A percentile compares a stretch with the other conserved stretches of the same genome.
phyloP scores from a whole-genome alignment of 2,113 vertebrate genomes.

The Nestor notabilis region DNA sequence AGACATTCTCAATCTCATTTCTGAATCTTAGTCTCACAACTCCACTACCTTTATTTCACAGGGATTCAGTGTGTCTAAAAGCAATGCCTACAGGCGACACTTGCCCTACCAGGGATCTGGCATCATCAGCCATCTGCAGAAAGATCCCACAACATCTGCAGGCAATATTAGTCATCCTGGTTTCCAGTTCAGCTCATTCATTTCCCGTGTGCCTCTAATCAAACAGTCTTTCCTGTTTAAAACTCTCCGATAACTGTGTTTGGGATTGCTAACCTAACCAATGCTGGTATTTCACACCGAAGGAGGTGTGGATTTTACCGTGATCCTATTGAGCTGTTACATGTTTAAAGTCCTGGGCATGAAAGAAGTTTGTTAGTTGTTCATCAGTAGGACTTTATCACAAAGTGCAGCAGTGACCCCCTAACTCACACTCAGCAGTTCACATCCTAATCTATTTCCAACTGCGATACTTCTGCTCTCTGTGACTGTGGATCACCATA shows the following conservation, averaged over 20 bases:
- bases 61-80: background rate
- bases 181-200: background rate
- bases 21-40: background rate
- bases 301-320: background rate
- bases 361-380: background rate
- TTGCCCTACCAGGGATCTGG: background rate
- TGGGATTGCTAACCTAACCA: background rate
- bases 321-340: background rate
- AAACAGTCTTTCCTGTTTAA: background rate
- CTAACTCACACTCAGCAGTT: background rate
- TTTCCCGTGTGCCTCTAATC: background rate
- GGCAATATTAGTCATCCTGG: background rate
- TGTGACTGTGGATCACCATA: rapidly evolving
- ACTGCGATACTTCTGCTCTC: background rate
- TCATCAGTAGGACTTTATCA: background rate
- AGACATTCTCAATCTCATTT: background rate
- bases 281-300: background rate
- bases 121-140: background rate
- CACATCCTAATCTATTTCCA: background rate
- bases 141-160: background rate
- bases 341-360: background rate
- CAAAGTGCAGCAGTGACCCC: background rate
- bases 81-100: background rate
- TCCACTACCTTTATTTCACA: background rate
- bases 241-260: background rate